Conservation (phyloP, 2,888 invertebrate genomes). For the Polia nebulosa region DNA sequence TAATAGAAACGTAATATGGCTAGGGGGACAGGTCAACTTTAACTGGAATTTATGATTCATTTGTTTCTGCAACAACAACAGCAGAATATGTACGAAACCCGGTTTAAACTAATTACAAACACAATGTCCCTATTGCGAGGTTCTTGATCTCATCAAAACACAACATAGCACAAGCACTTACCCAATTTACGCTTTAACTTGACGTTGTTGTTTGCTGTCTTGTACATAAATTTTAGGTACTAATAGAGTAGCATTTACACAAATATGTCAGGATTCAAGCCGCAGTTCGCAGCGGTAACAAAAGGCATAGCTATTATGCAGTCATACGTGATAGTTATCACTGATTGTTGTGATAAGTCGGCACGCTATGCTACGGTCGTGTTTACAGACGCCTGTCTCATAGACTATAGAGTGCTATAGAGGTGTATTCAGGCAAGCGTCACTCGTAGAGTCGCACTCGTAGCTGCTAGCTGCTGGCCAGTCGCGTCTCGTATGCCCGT, state of each 20-base stretch:
- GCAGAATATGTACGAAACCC: slow-evolving; percentile 4
- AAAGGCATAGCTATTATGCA: slow-evolving; percentile 68
- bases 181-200: slow-evolving; percentile 3
- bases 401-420: slow-evolving; percentile 50
- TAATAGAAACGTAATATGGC: background rate
- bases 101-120: slow-evolving; percentile 8
- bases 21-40: no score
- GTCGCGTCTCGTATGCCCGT: slow-evolving; percentile 76
- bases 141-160: slow-evolving; percentile 4
- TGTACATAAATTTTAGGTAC: slow-evolving; percentile 11
- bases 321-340: slow-evolving; percentile 71
- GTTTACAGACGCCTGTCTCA: slow-evolving; percentile 74
- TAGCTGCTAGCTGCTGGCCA: slow-evolving; percentile 73
- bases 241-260: slow-evolving; percentile 13
- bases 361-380: slow-evolving; percentile 71
- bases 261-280: slow-evolving; percentile 29
- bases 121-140: slow-evolving; percentile 10
- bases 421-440: slow-evolving; percentile 65
- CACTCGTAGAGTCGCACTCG: slow-evolving; percentile 65
- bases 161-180: slow-evolving; percentile 4
- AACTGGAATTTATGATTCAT: background rate
- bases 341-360: slow-evolving; percentile 74
- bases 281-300: slow-evolving; percentile 29
- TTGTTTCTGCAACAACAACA: background rate
- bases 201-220: slow-evolving; percentile 9